phyloP scores from a whole-genome alignment of 2,113 vertebrate genomes.

The Thomomys bottae region DNA sequence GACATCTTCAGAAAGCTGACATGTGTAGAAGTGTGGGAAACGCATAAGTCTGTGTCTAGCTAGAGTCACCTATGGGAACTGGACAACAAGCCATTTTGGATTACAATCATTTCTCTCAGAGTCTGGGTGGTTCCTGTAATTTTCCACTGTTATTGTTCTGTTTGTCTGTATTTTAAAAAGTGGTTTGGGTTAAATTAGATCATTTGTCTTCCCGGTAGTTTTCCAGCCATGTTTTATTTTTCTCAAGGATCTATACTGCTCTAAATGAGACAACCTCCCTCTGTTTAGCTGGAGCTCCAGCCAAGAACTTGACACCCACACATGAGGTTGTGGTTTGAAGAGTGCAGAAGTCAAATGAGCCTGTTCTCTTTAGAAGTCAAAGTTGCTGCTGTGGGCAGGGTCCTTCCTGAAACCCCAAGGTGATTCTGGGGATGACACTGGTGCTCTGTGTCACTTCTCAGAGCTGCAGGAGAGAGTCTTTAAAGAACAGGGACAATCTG shows the following conservation, averaged over 20 bases:
- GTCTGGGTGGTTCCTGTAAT: constrained; percentile 61
- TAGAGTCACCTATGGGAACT: not conserved
- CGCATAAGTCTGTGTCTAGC: not conserved
- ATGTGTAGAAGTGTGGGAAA: not conserved
- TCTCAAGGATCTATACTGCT: constrained; percentile 61
- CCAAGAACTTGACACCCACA: constrained; percentile 72
- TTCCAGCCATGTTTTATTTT: constrained; percentile 76
- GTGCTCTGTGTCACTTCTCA: not conserved
- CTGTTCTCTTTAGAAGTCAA: not conserved
- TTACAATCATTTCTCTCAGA: not conserved
- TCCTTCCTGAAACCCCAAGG: constrained; percentile 30
- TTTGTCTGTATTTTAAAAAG: constrained; percentile 71
- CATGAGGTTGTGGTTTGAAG: constrained; percentile 56
- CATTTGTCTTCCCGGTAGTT: constrained; percentile 74
- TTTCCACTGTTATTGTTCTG: constrained; percentile 81
- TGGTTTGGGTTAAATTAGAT: constrained; percentile 74
- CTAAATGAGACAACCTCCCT: constrained; percentile 18
- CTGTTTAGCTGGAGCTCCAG: constrained; percentile 37
- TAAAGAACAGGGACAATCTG: not conserved
- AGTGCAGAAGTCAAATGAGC: not conserved
- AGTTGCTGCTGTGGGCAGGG: not conserved
- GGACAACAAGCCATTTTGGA: not conserved
- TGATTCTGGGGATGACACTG: not conserved
- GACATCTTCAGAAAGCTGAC: not conserved
- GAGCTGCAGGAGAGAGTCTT: not conserved